Evolutionary conservation across 2,888 invertebrate genomes (phyloP).

Genomic region (Phortica okadai): DNA sequence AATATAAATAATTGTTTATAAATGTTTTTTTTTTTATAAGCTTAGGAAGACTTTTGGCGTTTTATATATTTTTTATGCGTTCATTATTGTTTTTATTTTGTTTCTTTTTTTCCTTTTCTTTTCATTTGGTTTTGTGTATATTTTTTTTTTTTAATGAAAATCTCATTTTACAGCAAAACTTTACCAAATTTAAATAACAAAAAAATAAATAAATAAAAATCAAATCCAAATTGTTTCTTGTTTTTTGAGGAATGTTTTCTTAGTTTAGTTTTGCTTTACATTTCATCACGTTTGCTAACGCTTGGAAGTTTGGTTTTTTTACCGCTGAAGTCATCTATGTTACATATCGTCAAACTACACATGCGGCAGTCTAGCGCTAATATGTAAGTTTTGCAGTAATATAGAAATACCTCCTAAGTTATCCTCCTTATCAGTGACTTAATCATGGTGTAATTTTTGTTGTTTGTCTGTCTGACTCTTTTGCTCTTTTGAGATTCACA

Average conservation of each 20-base stretch:
- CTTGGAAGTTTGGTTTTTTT: too few relatives aligned
- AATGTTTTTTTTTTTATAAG: slow-evolving; percentile 50
- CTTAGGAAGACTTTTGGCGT: slow-evolving; percentile 73
- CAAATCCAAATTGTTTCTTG: not conserved
- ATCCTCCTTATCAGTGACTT: too few relatives aligned
- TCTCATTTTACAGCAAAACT: not conserved
- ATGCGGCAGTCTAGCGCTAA: too few relatives aligned
- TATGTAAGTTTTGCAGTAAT: too few relatives aligned
- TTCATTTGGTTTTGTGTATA: slow-evolving; percentile 18
- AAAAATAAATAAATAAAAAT: slow-evolving; percentile 4
- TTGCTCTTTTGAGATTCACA: slow-evolving; percentile 21
- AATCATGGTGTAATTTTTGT: not conserved
- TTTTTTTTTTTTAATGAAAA: slow-evolving; percentile 13
- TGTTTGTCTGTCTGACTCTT: slow-evolving; percentile 1
- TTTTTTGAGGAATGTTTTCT: not conserved
- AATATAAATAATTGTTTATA: slow-evolving; percentile 26
- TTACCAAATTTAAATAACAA: not conserved
- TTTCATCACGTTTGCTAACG: not conserved
- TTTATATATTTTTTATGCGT: slow-evolving; percentile 38
- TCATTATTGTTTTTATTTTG: slow-evolving; percentile 26
- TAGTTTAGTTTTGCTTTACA: not conserved
- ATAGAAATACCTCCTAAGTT: too few relatives aligned
- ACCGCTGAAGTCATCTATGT: too few relatives aligned
- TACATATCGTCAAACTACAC: too few relatives aligned
- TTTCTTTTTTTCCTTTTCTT: slow-evolving; percentile 25